These are phyloP conservation scores for Malurus leucopterus DNA, from an alignment of 2,797 vertebrate species.

Conservation along the genomic window DNA sequence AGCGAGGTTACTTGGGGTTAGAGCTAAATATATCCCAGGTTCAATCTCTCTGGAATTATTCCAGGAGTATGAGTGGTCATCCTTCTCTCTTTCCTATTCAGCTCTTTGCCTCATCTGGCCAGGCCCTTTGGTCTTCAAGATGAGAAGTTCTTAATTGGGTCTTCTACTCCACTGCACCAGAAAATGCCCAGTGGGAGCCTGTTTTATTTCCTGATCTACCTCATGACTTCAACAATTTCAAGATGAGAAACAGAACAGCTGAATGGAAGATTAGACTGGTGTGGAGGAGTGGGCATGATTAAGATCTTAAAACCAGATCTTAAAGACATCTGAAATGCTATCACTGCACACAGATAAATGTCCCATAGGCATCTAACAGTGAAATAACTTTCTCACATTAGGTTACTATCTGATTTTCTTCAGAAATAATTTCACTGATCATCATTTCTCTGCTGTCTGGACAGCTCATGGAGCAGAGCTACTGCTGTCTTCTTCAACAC, in stretches of 20 bases:
- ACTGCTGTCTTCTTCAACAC: neutral
- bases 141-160: neutral
- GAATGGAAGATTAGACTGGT: neutral
- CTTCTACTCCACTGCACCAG: neutral
- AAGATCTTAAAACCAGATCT: neutral
- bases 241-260: neutral
- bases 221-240: neutral
- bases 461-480: neutral
- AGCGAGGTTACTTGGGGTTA: neutral
- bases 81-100: neutral
- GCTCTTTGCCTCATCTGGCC: neutral
- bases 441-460: neutral
- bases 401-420: neutral
- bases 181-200: neutral
- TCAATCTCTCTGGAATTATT: neutral
- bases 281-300: neutral
- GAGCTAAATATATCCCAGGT: constrained; percentile 18
- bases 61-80: neutral
- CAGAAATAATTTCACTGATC: neutral
- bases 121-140: neutral
- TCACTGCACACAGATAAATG: neutral
- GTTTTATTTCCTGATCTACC: neutral
- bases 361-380: neutral
- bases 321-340: neutral
- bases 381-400: neutral